These are phyloP conservation scores for Malacosoma neustria DNA, from an alignment of 2,888 invertebrate genomes.

Conservation along the genomic window DNA sequence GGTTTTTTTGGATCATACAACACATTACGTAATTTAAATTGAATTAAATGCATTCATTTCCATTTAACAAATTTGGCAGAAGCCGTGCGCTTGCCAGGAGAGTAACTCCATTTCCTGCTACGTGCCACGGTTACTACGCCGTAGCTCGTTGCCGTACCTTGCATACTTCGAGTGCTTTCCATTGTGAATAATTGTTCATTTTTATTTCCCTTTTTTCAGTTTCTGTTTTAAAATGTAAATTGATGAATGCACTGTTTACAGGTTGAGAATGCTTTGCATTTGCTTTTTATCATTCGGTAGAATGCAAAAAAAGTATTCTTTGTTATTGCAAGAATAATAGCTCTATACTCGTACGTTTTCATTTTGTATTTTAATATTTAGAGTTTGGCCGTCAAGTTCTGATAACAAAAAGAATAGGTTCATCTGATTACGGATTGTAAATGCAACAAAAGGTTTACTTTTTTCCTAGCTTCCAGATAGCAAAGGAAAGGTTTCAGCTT, in stretches of 20 bases:
- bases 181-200: conserved; percentile 48
- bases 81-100: conserved; percentile 45
- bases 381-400: too few species aligned
- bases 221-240: neutral
- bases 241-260: conserved; percentile 3
- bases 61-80: conserved; percentile 57
- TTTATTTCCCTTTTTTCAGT: conserved; percentile 12
- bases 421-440: too few species aligned
- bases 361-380: too few species aligned
- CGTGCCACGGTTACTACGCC: conserved; percentile 56
- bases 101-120: conserved; percentile 62
- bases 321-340: neutral
- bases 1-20: conserved; percentile 5
- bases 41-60: conserved; percentile 50
- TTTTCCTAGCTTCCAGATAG: too few species aligned
- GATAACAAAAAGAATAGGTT: too few species aligned
- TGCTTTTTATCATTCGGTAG: neutral
- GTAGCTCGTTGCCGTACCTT: conserved; percentile 37
- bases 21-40: neutral
- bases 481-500: too few species aligned
- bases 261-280: conserved; percentile 21
- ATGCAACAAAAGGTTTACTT: too few species aligned
- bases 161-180: conserved; percentile 42
- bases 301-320: neutral
- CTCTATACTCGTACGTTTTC: too few species aligned